phyloP scores from a whole-genome alignment of 2,888 invertebrate species.

The Phyllotreta striolata region DNA sequence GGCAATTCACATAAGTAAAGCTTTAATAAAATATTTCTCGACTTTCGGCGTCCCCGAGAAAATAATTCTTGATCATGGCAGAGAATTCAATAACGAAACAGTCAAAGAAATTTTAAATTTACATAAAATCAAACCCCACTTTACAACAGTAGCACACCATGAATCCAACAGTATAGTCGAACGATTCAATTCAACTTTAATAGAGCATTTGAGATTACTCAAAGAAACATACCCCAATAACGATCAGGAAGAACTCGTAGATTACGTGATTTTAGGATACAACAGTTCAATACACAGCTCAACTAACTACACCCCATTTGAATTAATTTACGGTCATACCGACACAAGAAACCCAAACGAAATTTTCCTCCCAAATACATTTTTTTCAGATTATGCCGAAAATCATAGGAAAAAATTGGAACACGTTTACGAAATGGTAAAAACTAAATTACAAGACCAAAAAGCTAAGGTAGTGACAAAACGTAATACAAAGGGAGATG shows the following conservation, averaged over 20 bases:
- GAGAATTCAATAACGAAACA: constrained; percentile 22
- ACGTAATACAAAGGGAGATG: constrained; percentile 9
- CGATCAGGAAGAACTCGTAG: constrained; percentile 14
- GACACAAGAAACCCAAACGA: constrained; percentile 25
- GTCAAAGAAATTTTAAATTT: constrained; percentile 24
- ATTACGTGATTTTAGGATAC: constrained; percentile 18
- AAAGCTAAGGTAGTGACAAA: constrained; percentile 12
- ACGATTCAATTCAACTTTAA: constrained; percentile 16
- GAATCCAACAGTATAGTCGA: constrained; percentile 30
- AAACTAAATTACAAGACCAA: constrained; percentile 9
- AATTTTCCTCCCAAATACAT: constrained; percentile 27
- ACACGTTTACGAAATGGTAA: constrained; percentile 19
- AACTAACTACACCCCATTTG: constrained; percentile 8
- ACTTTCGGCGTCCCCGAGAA: constrained; percentile 21
- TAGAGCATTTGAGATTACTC: constrained; percentile 15
- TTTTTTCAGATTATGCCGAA: constrained; percentile 32
- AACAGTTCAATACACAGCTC: constrained; percentile 23
- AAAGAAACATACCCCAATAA: constrained; percentile 5
- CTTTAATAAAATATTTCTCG: constrained; percentile 19
- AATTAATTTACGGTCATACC: constrained; percentile 25
- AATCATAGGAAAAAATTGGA: constrained; percentile 30
- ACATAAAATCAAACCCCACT: constrained; percentile 34
- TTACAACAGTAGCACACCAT: constrained; percentile 28
- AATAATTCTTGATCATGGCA: constrained; percentile 25
- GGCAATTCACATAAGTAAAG: too few relatives aligned